Conservation (phyloP, 2,888 invertebrate species). For the Aphodius sticticus region DNA sequence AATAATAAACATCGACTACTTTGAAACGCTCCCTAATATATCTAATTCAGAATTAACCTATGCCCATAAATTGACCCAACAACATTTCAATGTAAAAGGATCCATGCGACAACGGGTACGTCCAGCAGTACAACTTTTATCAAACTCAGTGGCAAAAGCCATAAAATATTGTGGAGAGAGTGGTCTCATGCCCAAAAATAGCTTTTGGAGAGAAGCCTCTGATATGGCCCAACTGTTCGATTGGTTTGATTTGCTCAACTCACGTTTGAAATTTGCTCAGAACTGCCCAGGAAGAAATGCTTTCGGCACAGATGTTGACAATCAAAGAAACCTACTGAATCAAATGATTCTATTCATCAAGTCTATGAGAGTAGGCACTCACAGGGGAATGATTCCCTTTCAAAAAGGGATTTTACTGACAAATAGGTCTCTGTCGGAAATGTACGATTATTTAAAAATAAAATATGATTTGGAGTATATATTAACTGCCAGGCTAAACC, state of each 20-base stretch:
- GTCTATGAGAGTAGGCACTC: conserved; percentile 41
- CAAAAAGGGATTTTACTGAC: conserved; percentile 39
- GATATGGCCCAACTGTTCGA: conserved; percentile 36
- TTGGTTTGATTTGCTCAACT: conserved; percentile 46
- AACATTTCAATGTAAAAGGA: conserved; percentile 42
- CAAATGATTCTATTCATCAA: conserved; percentile 37
- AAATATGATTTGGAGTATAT: conserved; percentile 31
- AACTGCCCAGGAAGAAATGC: conserved; percentile 37
- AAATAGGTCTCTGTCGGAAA: conserved; percentile 30
- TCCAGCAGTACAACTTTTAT: conserved; percentile 38
- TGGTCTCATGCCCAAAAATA: conserved; percentile 32
- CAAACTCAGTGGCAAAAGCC: conserved; percentile 24
- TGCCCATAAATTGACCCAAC: conserved; percentile 40
- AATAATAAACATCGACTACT: conserved; percentile 27
- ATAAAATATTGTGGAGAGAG: conserved; percentile 36
- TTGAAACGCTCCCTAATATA: conserved; percentile 14
- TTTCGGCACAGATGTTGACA: conserved; percentile 41
- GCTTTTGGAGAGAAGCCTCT: conserved; percentile 30
- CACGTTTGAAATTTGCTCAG: conserved; percentile 38
- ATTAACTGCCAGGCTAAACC: conserved; percentile 27
- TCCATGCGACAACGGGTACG: conserved; percentile 42
- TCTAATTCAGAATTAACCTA: conserved; percentile 39
- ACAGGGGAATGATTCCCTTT: conserved; percentile 40
- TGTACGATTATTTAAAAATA: conserved; percentile 27
- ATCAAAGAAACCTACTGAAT: conserved; percentile 40